Evolutionary conservation across 2,113 vertebrate genomes (phyloP).

Genomic region (Plotosus lineatus): DNA sequence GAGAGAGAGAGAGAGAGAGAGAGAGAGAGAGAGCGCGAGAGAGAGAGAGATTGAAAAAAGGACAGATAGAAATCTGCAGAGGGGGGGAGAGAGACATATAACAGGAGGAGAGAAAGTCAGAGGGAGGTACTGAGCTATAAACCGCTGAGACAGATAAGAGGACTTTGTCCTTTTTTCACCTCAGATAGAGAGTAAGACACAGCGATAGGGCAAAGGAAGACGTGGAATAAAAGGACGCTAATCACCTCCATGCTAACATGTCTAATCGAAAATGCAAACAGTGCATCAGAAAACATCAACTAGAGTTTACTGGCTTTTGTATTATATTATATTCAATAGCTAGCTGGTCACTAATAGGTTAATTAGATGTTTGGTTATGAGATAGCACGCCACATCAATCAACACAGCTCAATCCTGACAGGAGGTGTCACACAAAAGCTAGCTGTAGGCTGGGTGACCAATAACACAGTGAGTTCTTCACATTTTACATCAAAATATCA

Average conservation of each 20-base stretch:
- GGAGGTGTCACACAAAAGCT: neutral
- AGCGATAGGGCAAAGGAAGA: neutral
- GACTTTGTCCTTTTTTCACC: neutral
- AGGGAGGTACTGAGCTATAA: conserved; percentile 11
- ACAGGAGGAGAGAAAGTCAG: neutral
- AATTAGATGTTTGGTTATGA: neutral
- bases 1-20: conserved; percentile 11
- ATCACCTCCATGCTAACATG: neutral
- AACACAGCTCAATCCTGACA: neutral
- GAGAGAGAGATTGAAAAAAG: neutral
- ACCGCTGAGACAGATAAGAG: conserved; percentile 8
- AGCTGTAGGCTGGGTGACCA: neutral
- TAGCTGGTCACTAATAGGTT: neutral
- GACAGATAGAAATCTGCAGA: neutral
- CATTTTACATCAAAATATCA: neutral
- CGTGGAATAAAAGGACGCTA: neutral
- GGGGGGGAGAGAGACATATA: neutral
- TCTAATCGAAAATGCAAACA: neutral
- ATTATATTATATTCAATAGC: neutral
- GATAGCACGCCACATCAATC: neutral
- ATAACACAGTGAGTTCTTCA: neutral
- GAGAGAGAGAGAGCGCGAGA: neutral
- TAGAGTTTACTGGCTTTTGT: neutral
- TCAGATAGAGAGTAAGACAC: neutral
- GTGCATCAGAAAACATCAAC: neutral